Base-by-base conservation (phyloP, 2,113 vertebrate genomes). In the Callionymus lyra region DNA sequence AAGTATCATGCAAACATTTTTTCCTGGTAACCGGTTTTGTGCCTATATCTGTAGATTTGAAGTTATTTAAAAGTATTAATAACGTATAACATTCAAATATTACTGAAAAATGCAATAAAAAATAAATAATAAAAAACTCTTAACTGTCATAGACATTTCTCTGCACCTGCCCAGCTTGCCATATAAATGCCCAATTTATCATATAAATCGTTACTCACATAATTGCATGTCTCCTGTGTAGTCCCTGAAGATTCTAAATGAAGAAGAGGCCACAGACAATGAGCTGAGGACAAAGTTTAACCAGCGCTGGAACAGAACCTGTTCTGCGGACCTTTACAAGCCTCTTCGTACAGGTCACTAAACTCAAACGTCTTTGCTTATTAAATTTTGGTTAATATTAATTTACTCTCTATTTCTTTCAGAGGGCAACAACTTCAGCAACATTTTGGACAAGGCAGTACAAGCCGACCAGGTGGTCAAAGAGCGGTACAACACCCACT, bases 231-330 rank as follows among this genome's bases (percentile, higher is more conserved):
- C 52, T 13, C 6, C 60, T 19, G 38, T 32, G 12, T 41, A 98
- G 92, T 90, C 95, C 34, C 65, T 99, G 51, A 91, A 91, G 67
- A 86, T 98, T 70, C 69, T 99, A 73, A 83, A 92, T 50, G 87
- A 91, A 59, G 95, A 99, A 70, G 94, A 97, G 82, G 51, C 84
- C 4, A 97, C 93, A 14, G 95, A 99, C 76, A 95, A 84, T 35
- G 95, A 99, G 15, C 77, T 99, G 59, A 82, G 87, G 77, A 68
- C 82, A 47, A 99, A 99, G 77, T 99, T 99, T 74, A 94, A 82
- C 66, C 93, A 97, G 44, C 92, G 94, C 39, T 99, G 95, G 95
- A 92, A 90, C 81, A 88, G 95, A 76, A 99, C 93, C 0, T 85
- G 93, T 5, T 99, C 95, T 50, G 91, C 68, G 47, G 95, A 99